A percentile compares a stretch with the other conserved stretches of the same genome.
phyloP scores from a whole-genome alignment of 1,140 invertebrate species.

The Caenorhabditis elegans region WBcel235 BX284606.5:15037001-15037500 shows the following conservation, averaged over 20 bases:
- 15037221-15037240: slow-evolving; percentile 11
- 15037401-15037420: not conserved
- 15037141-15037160: not conserved
- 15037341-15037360: not conserved
- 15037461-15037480: too few species aligned
- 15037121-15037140: not conserved
- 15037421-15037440: not conserved
- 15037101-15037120: not conserved
- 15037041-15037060: not conserved
- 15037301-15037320: not conserved
- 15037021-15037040: not conserved
- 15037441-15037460: not conserved
- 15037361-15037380: not conserved
- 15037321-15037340: not conserved
- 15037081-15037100: not conserved
- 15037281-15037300: not conserved
- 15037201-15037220: too few species aligned
- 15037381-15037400: not conserved
- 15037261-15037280: not conserved
- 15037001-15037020: not conserved
- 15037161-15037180: not conserved
- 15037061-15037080: not conserved
- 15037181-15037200: too few species aligned
- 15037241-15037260: not conserved
- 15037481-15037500: too few species aligned